Conservation (phyloP, 53 echinoderm and acorn worm species). For the Actinopyga echinites region DNA sequence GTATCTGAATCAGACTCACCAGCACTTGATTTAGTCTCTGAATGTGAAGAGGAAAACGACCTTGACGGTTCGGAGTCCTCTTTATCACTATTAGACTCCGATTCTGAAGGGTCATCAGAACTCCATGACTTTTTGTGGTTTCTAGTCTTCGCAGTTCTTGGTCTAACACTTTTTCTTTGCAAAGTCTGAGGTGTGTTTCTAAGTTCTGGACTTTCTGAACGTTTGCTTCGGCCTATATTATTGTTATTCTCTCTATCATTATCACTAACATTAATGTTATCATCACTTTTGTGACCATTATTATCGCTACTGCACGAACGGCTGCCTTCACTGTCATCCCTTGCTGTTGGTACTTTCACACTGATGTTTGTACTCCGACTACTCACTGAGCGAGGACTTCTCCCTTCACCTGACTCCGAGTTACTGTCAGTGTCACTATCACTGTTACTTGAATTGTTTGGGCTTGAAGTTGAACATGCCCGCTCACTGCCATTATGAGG, state of each 20-base stretch:
- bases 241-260: constrained; percentile 20
- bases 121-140: constrained; percentile 10
- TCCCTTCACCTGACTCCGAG: background rate
- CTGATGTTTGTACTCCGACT: constrained; percentile 87
- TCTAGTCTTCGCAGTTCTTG: constrained; percentile 28
- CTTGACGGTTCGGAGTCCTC: constrained; percentile 50
- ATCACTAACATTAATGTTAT: constrained; percentile 17
- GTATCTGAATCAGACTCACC: constrained; percentile 44
- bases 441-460: constrained; percentile 7
- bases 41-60: constrained; percentile 45
- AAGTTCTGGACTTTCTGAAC: constrained; percentile 10
- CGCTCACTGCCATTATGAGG: constrained; percentile 4
- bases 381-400: constrained; percentile 53
- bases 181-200: background rate
- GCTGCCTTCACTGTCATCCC: constrained; percentile 55
- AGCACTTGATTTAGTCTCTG: constrained; percentile 60
- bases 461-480: background rate
- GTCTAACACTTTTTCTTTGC: background rate
- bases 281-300: constrained; percentile 24
- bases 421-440: background rate
- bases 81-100: constrained; percentile 36
- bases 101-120: constrained; percentile 32
- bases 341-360: constrained; percentile 74
- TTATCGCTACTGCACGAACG: background rate
- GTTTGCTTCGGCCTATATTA: background rate